Evolutionary conservation across 2,113 vertebrate genomes (phyloP), one percentile per base, ranked within the genome.

Genomic region (Nannospalax galili): DNA sequence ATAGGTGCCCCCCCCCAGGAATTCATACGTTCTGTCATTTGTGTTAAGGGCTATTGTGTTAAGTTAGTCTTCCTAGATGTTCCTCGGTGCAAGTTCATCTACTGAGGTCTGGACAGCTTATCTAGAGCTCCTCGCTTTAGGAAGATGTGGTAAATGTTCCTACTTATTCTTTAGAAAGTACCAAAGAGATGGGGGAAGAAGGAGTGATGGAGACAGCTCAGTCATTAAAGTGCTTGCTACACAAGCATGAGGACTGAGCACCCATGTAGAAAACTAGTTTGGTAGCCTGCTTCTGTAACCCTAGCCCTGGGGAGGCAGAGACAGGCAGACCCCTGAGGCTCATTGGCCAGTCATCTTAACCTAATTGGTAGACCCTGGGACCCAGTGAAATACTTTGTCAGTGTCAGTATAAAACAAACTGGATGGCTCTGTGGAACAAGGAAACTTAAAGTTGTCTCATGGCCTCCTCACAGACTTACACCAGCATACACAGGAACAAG

Each of bases 141-240:
- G n/a, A 58, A 17, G 10, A 58, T 58, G 9, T 62, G 22, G n/a
- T n/a, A n/a, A n/a, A n/a, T n/a, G 17, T 37, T 62, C 9, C 1
- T 81, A 10, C 75, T 90, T 64, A 58, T 88, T 64, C 40, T 52
- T 70, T 6, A 48, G 56, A 45, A 72, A 87, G 37, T 72, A 65
- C 7, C 3, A 17, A n/a, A 48, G n/a, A 42, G 2, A 10, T 5
- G 7, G 1, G 4, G 20, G 22, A 60, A 37, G 56, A 12, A 37
- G 52, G 58, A 35, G 24, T 48, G 14, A 5, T 35, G 56, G 20
- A 37, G 22, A 24, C 15, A 6, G 10, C n/a, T 80, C 35, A 60
- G 5, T 24, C 56, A 60, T 6, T 80, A 11, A 80, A 15, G 78
- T 37, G 20, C 35, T 15, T 37, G 20, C 12, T 20, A 58, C 56